Conservation (phyloP, 2,797 vertebrate genomes). For the Hippopotamyrus pictus region DNA sequence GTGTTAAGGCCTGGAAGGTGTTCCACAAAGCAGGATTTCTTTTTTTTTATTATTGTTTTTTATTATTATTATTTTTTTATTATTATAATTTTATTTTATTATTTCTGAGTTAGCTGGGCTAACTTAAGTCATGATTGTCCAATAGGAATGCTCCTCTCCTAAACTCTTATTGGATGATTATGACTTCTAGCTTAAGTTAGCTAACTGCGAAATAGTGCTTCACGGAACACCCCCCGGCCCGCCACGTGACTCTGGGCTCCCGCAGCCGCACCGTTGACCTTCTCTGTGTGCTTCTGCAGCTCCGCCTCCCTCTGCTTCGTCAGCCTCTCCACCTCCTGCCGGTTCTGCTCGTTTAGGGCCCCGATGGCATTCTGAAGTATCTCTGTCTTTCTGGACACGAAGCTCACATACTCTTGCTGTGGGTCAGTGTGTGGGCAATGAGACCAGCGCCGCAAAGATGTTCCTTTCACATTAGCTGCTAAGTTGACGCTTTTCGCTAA, state of each 20-base stretch:
- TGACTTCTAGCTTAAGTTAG: background rate
- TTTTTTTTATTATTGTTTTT: too few species aligned
- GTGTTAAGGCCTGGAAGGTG: background rate
- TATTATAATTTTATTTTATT: too few species aligned
- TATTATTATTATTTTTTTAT: too few species aligned
- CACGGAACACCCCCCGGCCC: background rate
- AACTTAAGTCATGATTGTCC: background rate
- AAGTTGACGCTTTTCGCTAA: background rate
- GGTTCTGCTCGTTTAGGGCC: constrained; percentile 41
- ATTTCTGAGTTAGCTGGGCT: background rate
- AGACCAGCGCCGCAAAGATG: background rate
- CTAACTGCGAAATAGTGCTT: background rate
- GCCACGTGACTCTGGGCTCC: background rate
- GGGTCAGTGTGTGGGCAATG: background rate
- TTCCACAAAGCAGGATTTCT: background rate
- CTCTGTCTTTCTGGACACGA: constrained; percentile 44
- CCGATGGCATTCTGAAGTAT: constrained; percentile 32
- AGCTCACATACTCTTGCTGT: constrained; percentile 43
- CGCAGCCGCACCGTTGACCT: constrained; percentile 27
- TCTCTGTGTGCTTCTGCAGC: constrained; percentile 27
- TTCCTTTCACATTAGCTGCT: background rate
- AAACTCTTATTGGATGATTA: background rate
- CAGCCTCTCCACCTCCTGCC: constrained; percentile 35
- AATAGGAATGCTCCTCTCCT: background rate
- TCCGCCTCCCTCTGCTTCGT: constrained; percentile 31